Evolutionary conservation across 2,888 invertebrate genomes (phyloP), one percentile per base, ranked within the genome.

Genomic region (Oligia latruncula): DNA sequence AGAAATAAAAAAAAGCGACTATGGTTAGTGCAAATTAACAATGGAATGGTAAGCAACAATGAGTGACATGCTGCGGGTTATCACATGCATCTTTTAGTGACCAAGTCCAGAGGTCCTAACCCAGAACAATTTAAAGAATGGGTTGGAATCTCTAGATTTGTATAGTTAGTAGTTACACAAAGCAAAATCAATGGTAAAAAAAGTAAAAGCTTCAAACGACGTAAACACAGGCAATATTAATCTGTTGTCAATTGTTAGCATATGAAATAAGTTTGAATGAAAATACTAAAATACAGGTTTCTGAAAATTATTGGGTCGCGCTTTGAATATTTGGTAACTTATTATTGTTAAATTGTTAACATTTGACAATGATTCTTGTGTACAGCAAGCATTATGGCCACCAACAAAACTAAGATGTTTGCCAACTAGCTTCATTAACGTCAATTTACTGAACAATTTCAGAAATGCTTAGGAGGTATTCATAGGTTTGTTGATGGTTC

Each of bases 1-100:
- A 92, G 92, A 90, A 91, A 88, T 66, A 87, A 85, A 92, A 87
- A 95, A 87, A 95, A 95, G 95, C 95, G 80, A 89, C 91, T 89
- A 92, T 93, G 91, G 88, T 92, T 88, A 91, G 94, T 95, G 95
- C 95, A 93, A 93, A 93, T 93, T 88, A 93, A 90, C n/a, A 90
- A 88, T 90, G 92, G 88, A 90, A 92, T 93, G 90, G 92, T 86
- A 95, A 95, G 95, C 95, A 86, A 88, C 81, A 87, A 91, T 91
- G 92, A 92, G 92, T 91, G 84, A 84, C 95, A 94, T 94, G 93
- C 93, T 84, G 92, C 92, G 76, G 86, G 90, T 90, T 87, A 85
- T 82, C 82, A 83, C 93, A 93, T 93, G 93, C 94, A 74, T 65
- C 17, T 78, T 83, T 80, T 82, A 85, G 77, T 85, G 74, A 72